Conservation (phyloP, 1,140 invertebrate genomes). For the Bombus affinis region DNA sequence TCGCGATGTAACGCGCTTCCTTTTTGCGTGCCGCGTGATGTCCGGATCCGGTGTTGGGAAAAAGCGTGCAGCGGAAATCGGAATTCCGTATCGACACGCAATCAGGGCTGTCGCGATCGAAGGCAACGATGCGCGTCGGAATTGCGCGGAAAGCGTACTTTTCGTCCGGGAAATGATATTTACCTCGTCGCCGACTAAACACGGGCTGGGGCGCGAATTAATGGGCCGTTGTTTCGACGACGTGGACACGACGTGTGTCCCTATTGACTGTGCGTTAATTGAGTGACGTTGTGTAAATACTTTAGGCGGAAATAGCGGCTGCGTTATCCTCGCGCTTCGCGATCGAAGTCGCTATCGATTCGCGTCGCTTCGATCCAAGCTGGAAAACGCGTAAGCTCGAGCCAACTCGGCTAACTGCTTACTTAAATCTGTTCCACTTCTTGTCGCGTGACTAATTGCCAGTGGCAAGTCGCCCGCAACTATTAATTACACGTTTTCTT, state of each 20-base stretch:
- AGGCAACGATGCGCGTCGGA: conserved; percentile 1
- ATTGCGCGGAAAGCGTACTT: conserved; percentile 44
- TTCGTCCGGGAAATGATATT: conserved; percentile 70
- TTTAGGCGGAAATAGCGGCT: conserved; percentile 66
- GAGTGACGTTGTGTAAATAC: conserved; percentile 76
- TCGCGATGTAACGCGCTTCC: not conserved
- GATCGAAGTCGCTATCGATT: not conserved
- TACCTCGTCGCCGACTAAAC: conserved; percentile 74
- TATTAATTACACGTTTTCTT: conserved; percentile 35
- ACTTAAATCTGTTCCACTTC: not conserved
- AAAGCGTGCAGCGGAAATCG: conserved; percentile 10
- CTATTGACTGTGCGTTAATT: conserved; percentile 78
- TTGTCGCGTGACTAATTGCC: conserved; percentile 6
- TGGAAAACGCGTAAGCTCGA: not conserved
- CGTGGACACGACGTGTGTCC: conserved; percentile 57
- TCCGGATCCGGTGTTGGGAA: not conserved
- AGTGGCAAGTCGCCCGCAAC: not conserved
- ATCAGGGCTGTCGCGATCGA: conserved; percentile 15
- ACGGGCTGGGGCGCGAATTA: conserved; percentile 72
- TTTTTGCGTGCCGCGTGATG: not conserved
- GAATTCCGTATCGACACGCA: conserved; percentile 35
- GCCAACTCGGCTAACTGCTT: too few species aligned
- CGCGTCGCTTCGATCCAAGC: not conserved
- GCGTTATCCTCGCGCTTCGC: conserved; percentile 19
- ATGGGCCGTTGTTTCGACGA: conserved; percentile 77